A percentile compares a stretch with the other conserved stretches of the same genome.
Conservation (phyloP, 2,113 vertebrate genomes). For the Gopherus flavomarginatus region DNA sequence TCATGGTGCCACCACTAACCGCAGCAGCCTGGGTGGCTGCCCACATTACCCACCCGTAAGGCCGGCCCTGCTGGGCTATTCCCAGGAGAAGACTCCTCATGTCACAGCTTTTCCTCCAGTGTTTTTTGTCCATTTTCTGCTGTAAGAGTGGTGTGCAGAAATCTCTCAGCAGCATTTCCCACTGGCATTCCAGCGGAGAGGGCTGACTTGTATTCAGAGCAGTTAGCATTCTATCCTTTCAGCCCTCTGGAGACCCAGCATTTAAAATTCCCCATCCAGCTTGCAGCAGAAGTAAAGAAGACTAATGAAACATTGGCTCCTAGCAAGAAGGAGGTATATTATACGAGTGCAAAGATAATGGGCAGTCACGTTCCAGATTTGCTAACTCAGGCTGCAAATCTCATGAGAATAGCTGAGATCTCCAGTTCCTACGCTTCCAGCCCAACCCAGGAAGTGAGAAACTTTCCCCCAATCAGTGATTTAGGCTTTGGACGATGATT, state of each 20-base stretch:
- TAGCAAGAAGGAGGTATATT: not conserved
- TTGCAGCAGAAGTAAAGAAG: not conserved
- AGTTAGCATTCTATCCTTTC: not conserved
- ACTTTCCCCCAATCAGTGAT: not conserved
- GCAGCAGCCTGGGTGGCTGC: not conserved
- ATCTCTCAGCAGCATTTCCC: conserved; percentile 18
- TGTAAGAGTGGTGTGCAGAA: not conserved
- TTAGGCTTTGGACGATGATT: not conserved
- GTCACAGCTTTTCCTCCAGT: not conserved
- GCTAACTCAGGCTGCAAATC: not conserved
- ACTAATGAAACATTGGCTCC: conserved; percentile 4
- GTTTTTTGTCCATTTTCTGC: not conserved
- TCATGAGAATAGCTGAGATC: not conserved
- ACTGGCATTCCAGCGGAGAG: rapidly evolving
- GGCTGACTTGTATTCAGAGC: not conserved
- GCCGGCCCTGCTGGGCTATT: not conserved
- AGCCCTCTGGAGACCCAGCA: not conserved
- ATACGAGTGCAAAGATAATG: not conserved
- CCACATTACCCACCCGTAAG: not conserved
- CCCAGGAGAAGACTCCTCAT: not conserved
- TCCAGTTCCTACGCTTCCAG: not conserved
- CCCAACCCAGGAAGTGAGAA: not conserved
- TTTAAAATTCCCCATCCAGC: conserved; percentile 42
- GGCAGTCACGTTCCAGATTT: not conserved
- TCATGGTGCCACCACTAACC: too few species aligned